Evolutionary conservation across 2,113 vertebrate genomes (phyloP).

Genomic region (Myotis yumanensis): DNA sequence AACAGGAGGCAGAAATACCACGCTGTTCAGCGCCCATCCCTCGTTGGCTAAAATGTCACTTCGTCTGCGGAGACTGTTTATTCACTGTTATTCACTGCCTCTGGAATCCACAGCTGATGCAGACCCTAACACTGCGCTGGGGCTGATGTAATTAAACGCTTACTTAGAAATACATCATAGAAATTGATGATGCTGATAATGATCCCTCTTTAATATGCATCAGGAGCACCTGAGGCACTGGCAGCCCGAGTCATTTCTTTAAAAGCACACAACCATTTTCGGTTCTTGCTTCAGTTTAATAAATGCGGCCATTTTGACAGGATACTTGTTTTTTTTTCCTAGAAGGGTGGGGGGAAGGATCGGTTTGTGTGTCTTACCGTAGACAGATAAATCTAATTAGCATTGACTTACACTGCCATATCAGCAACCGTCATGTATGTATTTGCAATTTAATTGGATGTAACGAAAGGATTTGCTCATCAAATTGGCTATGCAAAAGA

Average conservation of each 20-base stretch:
- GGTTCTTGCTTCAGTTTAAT: not conserved
- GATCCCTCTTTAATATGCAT: conserved; percentile 20
- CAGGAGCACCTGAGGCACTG: not conserved
- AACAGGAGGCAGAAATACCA: conserved; percentile 61
- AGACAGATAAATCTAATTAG: not conserved
- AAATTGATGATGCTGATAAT: conserved; percentile 55
- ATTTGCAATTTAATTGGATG: not conserved
- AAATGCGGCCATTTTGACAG: conserved; percentile 4
- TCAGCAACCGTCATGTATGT: not conserved
- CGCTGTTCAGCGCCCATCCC: not conserved
- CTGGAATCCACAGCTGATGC: conserved; percentile 17
- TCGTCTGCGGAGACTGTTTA: not conserved
- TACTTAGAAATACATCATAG: conserved; percentile 45
- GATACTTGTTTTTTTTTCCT: not conserved
- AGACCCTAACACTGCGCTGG: conserved; percentile 3
- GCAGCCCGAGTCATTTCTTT: not conserved
- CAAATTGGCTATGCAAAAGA: not conserved
- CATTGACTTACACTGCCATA: not conserved
- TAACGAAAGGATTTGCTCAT: not conserved
- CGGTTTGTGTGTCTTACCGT: not conserved
- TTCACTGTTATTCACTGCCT: conserved; percentile 32
- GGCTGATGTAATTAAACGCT: conserved; percentile 24
- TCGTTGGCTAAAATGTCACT: conserved; percentile 61
- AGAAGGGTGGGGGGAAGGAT: not conserved
- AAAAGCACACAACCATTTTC: not conserved